phyloP scores from a whole-genome alignment of 2,888 invertebrate genomes.

The Dromius quadrimaculatus region DNA sequence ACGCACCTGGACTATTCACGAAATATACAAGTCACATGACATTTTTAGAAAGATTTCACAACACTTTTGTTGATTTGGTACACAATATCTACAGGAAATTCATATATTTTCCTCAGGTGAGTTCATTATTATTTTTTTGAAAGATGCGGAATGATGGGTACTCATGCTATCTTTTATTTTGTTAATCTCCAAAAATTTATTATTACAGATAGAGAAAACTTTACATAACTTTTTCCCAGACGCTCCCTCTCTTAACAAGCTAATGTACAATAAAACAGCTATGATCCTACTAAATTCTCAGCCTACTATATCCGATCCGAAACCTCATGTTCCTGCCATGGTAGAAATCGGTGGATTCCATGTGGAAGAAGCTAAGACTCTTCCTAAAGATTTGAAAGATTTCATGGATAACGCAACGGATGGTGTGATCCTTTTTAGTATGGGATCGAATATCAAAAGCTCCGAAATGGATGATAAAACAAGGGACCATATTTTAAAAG shows the following conservation, averaged over 20 bases:
- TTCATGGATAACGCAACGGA: conserved; percentile 68
- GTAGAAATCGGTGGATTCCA: conserved; percentile 73
- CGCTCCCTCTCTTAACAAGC: conserved; percentile 55
- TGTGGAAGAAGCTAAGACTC: conserved; percentile 57
- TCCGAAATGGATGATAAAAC: conserved; percentile 69
- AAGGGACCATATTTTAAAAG: conserved; percentile 69
- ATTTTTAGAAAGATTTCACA: conserved; percentile 7
- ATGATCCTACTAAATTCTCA: conserved; percentile 64
- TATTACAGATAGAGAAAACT: conserved; percentile 52
- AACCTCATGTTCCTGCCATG: conserved; percentile 70
- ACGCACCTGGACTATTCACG: conserved; percentile 54
- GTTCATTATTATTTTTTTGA: neutral
- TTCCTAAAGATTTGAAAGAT: conserved; percentile 67
- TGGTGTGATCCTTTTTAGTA: conserved; percentile 72
- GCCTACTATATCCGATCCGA: conserved; percentile 67
- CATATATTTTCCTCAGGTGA: neutral
- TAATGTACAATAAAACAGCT: conserved; percentile 56
- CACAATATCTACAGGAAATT: neutral
- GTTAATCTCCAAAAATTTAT: too few relatives aligned
- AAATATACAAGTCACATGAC: conserved; percentile 55
- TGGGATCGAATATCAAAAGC: conserved; percentile 72
- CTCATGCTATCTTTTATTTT: too few relatives aligned
- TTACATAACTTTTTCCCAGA: conserved; percentile 59
- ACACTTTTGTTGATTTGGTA: neutral
- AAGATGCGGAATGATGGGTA: too few relatives aligned